Evolutionary conservation across 2,888 invertebrate genomes (phyloP).

Genomic region (Fabriciana adippe): DNA sequence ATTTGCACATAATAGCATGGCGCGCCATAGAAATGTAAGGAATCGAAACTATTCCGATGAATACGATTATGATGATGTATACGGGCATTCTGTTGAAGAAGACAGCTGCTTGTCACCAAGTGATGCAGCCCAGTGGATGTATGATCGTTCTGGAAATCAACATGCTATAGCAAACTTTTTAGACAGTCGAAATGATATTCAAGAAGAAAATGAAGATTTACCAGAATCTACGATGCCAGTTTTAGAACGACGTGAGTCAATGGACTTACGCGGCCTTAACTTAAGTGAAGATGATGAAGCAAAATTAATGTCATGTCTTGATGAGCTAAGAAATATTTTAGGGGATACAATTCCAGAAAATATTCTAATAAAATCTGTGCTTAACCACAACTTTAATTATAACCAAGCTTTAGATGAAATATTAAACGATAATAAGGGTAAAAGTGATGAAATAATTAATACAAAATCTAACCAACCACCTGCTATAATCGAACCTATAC

Average conservation of each 20-base stretch:
- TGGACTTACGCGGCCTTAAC: constrained; percentile 73
- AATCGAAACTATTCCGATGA: constrained; percentile 94
- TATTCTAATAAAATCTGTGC: constrained; percentile 86
- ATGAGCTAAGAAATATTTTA: constrained; percentile 89
- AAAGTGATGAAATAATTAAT: constrained; percentile 41
- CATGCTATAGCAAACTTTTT: constrained; percentile 89
- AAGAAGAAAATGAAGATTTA: constrained; percentile 83
- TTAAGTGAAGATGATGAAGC: constrained; percentile 87
- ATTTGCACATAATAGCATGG: constrained; percentile 79
- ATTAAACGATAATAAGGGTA: constrained; percentile 75
- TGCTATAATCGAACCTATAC: constrained; percentile 51
- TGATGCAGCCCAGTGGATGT: constrained; percentile 92
- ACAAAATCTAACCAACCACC: constrained; percentile 50
- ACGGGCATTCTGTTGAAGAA: constrained; percentile 97
- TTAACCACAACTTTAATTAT: constrained; percentile 87
- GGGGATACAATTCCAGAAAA: constrained; percentile 89
- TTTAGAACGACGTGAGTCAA: constrained; percentile 69
- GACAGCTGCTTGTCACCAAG: constrained; percentile 95
- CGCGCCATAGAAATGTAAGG: constrained; percentile 92
- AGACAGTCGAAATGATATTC: constrained; percentile 88
- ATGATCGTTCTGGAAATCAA: constrained; percentile 88
- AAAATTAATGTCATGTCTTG: constrained; percentile 91
- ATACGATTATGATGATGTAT: constrained; percentile 95
- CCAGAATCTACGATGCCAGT: constrained; percentile 48
- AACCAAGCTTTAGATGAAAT: constrained; percentile 88